Evolutionary conservation across 2,113 vertebrate species (phyloP).

Genomic region (Cheirogaleus medius): DNA sequence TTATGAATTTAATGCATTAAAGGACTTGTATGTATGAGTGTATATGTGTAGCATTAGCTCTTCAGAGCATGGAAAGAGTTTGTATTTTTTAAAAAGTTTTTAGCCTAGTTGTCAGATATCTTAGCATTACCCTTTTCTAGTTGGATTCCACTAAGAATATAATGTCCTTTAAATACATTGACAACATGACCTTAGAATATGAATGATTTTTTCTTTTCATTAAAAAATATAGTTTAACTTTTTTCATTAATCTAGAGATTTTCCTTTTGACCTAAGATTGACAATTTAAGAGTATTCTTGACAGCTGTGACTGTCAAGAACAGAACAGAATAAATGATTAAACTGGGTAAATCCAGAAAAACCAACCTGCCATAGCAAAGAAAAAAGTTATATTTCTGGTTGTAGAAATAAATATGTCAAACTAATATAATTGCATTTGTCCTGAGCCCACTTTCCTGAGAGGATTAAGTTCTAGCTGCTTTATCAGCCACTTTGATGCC

Average conservation of each 20-base stretch:
- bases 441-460: slow-evolving; percentile 58
- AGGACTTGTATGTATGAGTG: background rate
- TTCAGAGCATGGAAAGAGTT: slow-evolving; percentile 54
- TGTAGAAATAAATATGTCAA: slow-evolving; percentile 82
- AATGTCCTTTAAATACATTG: slow-evolving; percentile 77
- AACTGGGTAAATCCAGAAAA: slow-evolving; percentile 70
- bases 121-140: slow-evolving; percentile 67
- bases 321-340: slow-evolving; percentile 78
- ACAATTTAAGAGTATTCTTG: slow-evolving; percentile 80
- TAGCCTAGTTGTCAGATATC: slow-evolving; percentile 69
- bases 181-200: slow-evolving; percentile 68
- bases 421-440: slow-evolving; percentile 77
- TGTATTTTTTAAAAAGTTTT: slow-evolving; percentile 77
- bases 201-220: slow-evolving; percentile 76
- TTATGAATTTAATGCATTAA: slow-evolving; percentile 48
- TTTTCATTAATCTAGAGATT: slow-evolving; percentile 83
- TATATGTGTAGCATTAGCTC: slow-evolving; percentile 49
- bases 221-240: slow-evolving; percentile 80
- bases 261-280: slow-evolving; percentile 79
- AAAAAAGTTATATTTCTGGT: slow-evolving; percentile 77
- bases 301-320: slow-evolving; percentile 77
- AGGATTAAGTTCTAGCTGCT: slow-evolving; percentile 6
- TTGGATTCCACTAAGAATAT: slow-evolving; percentile 75
- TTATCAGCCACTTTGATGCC: background rate
- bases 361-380: slow-evolving; percentile 78